Conservation (phyloP, 2,113 vertebrate genomes). For the Procapra przewalskii region DNA sequence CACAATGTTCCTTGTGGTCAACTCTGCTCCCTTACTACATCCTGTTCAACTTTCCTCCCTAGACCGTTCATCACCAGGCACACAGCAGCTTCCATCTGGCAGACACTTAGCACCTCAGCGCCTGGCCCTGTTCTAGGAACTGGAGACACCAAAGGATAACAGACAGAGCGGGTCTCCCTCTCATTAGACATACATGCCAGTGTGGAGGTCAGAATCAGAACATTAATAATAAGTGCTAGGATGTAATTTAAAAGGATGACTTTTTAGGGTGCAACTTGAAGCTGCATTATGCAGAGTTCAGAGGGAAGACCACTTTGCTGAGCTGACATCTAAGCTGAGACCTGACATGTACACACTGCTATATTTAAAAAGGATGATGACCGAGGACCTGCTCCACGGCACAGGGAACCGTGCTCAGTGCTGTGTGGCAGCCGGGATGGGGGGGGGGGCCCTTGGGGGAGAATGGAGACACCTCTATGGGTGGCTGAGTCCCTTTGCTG, state of each 20-base stretch:
- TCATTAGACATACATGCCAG: accelerated
- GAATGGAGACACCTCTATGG: not conserved
- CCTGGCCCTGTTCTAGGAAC: not conserved
- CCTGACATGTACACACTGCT: not conserved
- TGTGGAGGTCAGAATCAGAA: not conserved
- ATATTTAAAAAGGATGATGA: not conserved
- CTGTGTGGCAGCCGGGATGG: not conserved
- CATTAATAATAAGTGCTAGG: accelerated
- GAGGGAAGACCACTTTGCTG: not conserved
- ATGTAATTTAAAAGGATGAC: not conserved
- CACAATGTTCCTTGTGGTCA: accelerated
- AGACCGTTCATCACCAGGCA: not conserved
- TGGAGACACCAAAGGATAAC: not conserved
- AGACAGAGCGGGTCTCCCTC: not conserved
- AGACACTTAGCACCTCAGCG: not conserved
- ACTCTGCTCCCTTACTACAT: not conserved
- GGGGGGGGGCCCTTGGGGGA: not conserved
- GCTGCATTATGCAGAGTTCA: accelerated
- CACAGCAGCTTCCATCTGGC: accelerated
- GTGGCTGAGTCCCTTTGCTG: not conserved
- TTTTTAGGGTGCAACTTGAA: not conserved
- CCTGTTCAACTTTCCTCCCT: accelerated
- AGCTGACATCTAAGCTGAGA: not conserved
- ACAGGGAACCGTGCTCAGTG: not conserved
- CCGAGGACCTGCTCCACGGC: accelerated